These are phyloP conservation scores for Nannospalax galili DNA, from an alignment of 2,113 vertebrate genomes.

Conservation along the genomic window DNA sequence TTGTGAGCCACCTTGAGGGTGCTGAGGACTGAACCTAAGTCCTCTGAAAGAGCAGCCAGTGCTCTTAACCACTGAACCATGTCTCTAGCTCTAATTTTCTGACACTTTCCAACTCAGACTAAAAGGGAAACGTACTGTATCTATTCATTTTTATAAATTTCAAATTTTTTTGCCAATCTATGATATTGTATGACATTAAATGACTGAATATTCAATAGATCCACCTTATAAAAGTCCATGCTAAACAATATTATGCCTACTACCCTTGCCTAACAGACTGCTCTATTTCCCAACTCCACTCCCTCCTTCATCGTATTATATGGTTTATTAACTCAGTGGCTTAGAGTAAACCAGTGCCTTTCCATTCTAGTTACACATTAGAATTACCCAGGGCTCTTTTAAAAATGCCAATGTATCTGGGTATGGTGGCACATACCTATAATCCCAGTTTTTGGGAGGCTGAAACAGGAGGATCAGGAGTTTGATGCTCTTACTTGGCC, in stretches of 20 bases:
- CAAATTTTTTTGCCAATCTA: constrained; percentile 3
- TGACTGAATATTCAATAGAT: background rate
- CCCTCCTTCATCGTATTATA: background rate
- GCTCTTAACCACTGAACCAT: too few relatives aligned
- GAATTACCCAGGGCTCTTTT: background rate
- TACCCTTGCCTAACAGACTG: background rate
- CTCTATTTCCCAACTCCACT: background rate
- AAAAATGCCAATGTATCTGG: background rate
- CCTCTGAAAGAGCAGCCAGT: too few relatives aligned
- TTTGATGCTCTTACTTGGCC: background rate
- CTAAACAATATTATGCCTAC: background rate
- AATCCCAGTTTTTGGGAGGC: background rate
- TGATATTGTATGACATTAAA: constrained; percentile 14
- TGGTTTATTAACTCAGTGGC: background rate
- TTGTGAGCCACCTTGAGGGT: too few relatives aligned
- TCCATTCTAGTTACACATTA: background rate
- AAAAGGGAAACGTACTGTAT: background rate
- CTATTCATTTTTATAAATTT: constrained; percentile 16
- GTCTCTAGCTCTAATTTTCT: too few relatives aligned
- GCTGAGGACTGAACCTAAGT: too few relatives aligned
- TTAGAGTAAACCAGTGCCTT: constrained; percentile 17
- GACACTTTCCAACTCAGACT: constrained; percentile 21
- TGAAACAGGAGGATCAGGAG: background rate
- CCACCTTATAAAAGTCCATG: background rate
- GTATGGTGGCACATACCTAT: background rate